phyloP scores from a whole-genome alignment of 2,888 invertebrate species.

The Lathronympha strigana region DNA sequence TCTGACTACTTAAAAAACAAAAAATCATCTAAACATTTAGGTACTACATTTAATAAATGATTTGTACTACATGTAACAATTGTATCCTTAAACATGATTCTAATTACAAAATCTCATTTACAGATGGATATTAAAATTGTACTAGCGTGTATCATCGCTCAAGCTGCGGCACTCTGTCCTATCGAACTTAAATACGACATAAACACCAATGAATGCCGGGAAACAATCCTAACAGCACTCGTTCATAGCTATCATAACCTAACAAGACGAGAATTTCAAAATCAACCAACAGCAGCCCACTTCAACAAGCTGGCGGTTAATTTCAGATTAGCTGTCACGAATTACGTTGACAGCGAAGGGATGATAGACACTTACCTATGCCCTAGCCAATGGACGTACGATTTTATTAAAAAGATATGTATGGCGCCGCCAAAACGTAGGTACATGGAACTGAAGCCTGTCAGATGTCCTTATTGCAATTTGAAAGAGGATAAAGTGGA shows the following conservation, averaged over 20 bases:
- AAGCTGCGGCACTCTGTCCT: background rate
- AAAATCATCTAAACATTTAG: too few relatives aligned
- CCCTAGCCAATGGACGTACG: background rate
- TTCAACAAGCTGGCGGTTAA: background rate
- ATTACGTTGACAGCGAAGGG: conserved; percentile 7
- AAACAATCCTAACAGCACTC: background rate
- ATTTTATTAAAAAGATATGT: background rate
- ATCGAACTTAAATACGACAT: background rate
- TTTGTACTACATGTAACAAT: too few relatives aligned
- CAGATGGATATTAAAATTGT: conserved; percentile 18
- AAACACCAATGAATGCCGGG: background rate
- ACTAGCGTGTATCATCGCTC: background rate
- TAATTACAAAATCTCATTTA: conserved; percentile 29
- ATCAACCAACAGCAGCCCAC: background rate
- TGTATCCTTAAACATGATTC: too few relatives aligned
- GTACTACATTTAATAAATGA: too few relatives aligned
- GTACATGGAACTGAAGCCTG: background rate
- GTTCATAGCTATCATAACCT: background rate
- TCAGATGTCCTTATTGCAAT: conserved; percentile 13
- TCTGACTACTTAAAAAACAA: too few relatives aligned
- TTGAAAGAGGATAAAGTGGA: background rate
- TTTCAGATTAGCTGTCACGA: background rate
- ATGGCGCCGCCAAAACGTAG: background rate
- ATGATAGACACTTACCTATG: conserved; percentile 15
- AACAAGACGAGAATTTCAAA: background rate